Evolutionary conservation across 2,797 vertebrate species (phyloP).

Genomic region (Orestias chungarensis): DNA sequence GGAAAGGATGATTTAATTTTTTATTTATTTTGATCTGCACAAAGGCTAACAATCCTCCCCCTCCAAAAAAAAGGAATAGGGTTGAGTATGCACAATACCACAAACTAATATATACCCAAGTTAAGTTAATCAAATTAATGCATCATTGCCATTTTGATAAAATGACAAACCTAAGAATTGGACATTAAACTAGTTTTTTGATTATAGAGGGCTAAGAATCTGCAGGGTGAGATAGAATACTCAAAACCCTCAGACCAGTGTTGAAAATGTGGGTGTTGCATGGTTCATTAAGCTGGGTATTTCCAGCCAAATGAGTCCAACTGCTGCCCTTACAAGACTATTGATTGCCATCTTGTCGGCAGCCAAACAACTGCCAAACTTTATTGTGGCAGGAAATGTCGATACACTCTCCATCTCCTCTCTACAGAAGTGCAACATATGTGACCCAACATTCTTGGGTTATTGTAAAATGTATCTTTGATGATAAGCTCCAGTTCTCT

Average conservation of each 20-base stretch:
- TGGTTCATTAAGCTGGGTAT: not conserved
- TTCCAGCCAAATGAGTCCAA: not conserved
- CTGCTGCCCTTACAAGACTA: not conserved
- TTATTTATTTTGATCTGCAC: constrained; percentile 34
- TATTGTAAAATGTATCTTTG: too few species aligned
- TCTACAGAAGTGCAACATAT: not conserved
- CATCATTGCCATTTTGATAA: not conserved
- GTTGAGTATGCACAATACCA: too few species aligned
- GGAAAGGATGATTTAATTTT: constrained; percentile 27
- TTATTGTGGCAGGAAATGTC: too few species aligned
- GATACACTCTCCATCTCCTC: too few species aligned
- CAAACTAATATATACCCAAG: not conserved
- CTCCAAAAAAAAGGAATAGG: too few species aligned
- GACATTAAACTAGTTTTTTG: not conserved
- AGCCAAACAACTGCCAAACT: not conserved
- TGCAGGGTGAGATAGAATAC: not conserved
- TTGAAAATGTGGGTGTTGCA: not conserved
- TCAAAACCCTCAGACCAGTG: not conserved
- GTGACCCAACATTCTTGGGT: too few species aligned
- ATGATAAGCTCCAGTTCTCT: too few species aligned
- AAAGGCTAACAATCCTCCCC: constrained; percentile 1
- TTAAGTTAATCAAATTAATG: not conserved
- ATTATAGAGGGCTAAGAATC: not conserved
- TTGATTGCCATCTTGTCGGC: not conserved
- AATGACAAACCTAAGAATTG: too few species aligned